Conservation (phyloP, 2,888 invertebrate species). For the Aphrophora alni region DNA sequence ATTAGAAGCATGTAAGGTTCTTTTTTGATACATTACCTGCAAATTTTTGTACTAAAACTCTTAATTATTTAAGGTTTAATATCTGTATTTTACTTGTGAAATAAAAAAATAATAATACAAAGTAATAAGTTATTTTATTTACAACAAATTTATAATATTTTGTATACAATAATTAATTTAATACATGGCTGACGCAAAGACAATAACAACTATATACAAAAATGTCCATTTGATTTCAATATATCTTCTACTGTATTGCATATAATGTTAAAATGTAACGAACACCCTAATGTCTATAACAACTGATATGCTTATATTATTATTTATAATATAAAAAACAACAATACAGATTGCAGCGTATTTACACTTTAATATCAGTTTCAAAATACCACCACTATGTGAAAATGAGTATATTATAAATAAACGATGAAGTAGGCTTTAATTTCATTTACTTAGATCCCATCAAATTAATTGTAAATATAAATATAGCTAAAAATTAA, state of each 20-base stretch:
- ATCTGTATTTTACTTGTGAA: no score
- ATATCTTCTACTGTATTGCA: not conserved
- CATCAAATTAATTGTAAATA: not conserved
- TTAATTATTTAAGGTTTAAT: no score
- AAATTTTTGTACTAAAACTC: no score
- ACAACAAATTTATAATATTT: constrained; percentile 28
- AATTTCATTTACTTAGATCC: not conserved
- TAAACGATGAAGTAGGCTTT: no score
- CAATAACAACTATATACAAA: not conserved
- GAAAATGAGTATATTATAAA: no score
- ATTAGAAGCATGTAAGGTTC: no score
- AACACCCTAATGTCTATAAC: not conserved
- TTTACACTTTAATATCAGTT: not conserved
- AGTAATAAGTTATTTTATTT: constrained; percentile 35
- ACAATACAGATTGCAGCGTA: not conserved
- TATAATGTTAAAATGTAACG: not conserved
- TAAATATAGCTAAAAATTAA: not conserved
- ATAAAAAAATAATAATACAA: constrained; percentile 27
- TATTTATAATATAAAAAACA: not conserved
- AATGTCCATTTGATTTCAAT: not conserved
- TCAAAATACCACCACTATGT: no score
- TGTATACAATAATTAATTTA: constrained; percentile 26
- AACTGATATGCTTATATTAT: not conserved
- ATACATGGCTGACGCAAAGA: not conserved
- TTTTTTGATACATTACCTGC: no score